phyloP scores from a whole-genome alignment of 2,888 invertebrate genomes.

The Syritta pipiens region DNA sequence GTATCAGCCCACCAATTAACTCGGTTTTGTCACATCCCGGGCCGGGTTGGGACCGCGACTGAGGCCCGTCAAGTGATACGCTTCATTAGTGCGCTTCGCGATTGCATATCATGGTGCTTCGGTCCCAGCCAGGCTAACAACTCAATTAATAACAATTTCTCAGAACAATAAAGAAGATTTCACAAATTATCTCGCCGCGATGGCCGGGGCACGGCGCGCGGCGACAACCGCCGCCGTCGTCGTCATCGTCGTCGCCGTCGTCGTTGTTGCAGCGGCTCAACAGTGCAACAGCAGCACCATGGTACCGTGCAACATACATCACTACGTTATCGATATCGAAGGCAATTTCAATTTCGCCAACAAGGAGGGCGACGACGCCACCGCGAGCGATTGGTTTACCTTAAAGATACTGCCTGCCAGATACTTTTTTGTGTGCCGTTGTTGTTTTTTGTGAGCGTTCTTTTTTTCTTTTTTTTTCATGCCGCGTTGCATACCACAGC shows the following conservation, averaged over 20 bases:
- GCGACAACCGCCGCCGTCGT: not conserved
- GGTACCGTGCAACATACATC: slow-evolving; percentile 65
- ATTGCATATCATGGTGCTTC: slow-evolving; percentile 55
- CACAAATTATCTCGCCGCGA: slow-evolving; percentile 65
- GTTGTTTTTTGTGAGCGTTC: slow-evolving; percentile 12
- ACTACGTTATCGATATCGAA: slow-evolving; percentile 69
- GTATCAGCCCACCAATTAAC: slow-evolving; percentile 66
- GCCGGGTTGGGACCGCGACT: slow-evolving; percentile 8
- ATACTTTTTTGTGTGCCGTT: slow-evolving; percentile 8
- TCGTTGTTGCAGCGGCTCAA: not conserved
- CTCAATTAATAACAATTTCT: slow-evolving; percentile 79
- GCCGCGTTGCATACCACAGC: slow-evolving; percentile 45
- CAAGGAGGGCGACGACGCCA: slow-evolving; percentile 57
- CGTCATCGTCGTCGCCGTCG: no score
- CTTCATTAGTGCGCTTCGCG: slow-evolving; percentile 64
- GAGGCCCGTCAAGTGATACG: slow-evolving; percentile 55
- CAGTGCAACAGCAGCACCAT: not conserved
- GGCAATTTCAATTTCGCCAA: slow-evolving; percentile 69
- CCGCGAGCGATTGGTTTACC: slow-evolving; percentile 52
- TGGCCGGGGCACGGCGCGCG: slow-evolving; percentile 23
- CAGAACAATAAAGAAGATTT: slow-evolving; percentile 75
- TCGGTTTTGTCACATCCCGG: slow-evolving; percentile 59
- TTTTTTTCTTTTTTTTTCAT: slow-evolving; percentile 24
- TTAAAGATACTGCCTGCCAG: slow-evolving; percentile 9
- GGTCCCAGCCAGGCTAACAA: slow-evolving; percentile 71